Conservation (phyloP, 2,888 invertebrate species). For the Sarcophaga variegata region DNA sequence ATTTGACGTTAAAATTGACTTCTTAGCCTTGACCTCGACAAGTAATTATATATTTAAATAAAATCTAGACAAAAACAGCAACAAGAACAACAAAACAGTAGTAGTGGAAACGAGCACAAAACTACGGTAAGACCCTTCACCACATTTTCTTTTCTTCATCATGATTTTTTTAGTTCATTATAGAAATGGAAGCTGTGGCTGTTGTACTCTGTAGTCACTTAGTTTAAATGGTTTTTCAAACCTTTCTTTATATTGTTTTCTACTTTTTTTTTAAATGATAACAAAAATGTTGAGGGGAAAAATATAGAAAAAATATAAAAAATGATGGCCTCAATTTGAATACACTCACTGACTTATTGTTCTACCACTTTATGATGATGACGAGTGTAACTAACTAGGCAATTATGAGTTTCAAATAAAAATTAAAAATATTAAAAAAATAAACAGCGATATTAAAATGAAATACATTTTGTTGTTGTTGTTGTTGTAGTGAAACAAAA, state of each 20-base stretch:
- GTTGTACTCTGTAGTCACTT: constrained; percentile 37
- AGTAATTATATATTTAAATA: constrained; percentile 21
- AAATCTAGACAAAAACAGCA: constrained; percentile 6
- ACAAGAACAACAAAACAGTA: no score
- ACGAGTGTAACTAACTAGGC: background rate
- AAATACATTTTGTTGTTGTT: no score
- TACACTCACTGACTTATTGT: constrained; percentile 18
- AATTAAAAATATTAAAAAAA: background rate
- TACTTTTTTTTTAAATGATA: constrained; percentile 15
- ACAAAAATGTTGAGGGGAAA: constrained; percentile 12
- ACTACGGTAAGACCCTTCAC: background rate
- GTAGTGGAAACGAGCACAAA: background rate
- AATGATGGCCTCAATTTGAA: constrained; percentile 50
- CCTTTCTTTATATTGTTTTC: constrained; percentile 15
- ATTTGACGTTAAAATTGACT: constrained; percentile 53
- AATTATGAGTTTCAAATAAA: background rate
- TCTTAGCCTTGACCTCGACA: constrained; percentile 54
- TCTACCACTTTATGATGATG: background rate
- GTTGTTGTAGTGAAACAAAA: no score
- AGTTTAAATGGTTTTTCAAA: constrained; percentile 28
- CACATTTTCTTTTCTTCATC: background rate
- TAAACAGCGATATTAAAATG: background rate
- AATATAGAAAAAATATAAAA: constrained; percentile 10
- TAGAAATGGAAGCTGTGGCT: constrained; percentile 52
- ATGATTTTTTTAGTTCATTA: constrained; percentile 44